phyloP scores from a whole-genome alignment of 2,888 invertebrate species.

The Glaucopsyche alexis region DNA sequence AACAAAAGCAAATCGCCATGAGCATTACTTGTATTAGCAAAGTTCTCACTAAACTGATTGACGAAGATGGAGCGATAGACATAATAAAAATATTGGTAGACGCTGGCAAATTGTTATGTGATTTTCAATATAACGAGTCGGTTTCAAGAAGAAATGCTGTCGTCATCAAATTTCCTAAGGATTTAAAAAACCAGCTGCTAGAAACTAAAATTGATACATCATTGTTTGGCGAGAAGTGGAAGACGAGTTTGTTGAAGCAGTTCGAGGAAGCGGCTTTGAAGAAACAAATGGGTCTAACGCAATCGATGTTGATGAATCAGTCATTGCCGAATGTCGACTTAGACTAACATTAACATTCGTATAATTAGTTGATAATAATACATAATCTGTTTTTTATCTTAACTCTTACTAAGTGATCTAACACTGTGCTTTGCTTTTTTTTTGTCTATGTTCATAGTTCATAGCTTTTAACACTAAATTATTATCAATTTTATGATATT shows the following conservation, averaged over 20 bases:
- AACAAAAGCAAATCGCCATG: background rate
- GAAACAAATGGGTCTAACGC: background rate
- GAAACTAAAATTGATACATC: background rate
- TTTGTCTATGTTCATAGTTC: no score
- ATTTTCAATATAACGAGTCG: slow-evolving; percentile 2
- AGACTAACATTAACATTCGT: background rate
- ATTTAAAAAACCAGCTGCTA: background rate
- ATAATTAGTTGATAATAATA: no score
- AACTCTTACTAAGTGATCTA: no score
- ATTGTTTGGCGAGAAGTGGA: background rate
- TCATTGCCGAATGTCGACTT: background rate
- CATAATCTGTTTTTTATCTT: no score
- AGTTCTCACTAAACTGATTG: background rate
- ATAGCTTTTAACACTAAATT: no score
- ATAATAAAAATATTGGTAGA: background rate
- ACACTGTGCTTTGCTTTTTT: no score
- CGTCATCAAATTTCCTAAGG: background rate
- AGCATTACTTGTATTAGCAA: background rate
- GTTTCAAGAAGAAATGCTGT: background rate
- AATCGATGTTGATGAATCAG: background rate
- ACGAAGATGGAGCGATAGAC: background rate
- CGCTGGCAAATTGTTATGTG: background rate
- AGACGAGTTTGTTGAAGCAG: background rate
- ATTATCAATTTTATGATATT: no score
- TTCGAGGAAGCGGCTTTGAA: background rate